Conservation (phyloP, 2,113 vertebrate species). For the Penelope pileata region DNA sequence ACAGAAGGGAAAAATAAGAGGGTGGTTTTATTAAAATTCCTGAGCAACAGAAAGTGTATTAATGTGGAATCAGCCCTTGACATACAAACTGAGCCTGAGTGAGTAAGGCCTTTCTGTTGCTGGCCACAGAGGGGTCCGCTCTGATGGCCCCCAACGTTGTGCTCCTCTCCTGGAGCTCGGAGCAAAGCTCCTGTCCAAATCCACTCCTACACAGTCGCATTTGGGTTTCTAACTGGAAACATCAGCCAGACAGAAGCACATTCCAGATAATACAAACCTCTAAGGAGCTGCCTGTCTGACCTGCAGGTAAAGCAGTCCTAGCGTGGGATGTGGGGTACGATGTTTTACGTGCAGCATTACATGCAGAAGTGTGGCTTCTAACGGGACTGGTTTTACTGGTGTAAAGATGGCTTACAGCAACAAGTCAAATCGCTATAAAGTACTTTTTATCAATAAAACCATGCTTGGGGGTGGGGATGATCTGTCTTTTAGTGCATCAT, state of each 20-base stretch:
- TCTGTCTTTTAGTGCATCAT: not conserved
- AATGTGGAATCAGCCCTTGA: not conserved
- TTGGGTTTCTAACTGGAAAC: not conserved
- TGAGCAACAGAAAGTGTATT: not conserved
- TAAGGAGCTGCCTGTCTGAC: not conserved
- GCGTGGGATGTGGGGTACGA: not conserved
- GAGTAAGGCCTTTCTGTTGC: not conserved
- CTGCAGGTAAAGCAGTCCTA: not conserved
- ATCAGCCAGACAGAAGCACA: not conserved
- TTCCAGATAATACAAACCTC: not conserved
- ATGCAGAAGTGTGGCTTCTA: not conserved
- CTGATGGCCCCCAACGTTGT: not conserved
- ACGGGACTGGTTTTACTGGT: not conserved
- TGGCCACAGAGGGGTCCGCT: not conserved
- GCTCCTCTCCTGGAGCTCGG: not conserved
- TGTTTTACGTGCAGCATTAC: not conserved
- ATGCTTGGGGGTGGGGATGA: not conserved
- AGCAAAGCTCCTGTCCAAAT: not conserved
- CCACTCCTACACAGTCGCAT: not conserved
- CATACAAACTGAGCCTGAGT: accelerated
- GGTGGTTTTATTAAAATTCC: not conserved
- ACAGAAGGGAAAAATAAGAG: not conserved
- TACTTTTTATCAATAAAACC: not conserved
- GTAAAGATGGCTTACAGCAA: not conserved
- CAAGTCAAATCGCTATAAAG: not conserved